Evolutionary conservation across 2,797 vertebrate species (phyloP), one percentile per base, ranked within the genome.

Genomic region (Periparus ater): DNA sequence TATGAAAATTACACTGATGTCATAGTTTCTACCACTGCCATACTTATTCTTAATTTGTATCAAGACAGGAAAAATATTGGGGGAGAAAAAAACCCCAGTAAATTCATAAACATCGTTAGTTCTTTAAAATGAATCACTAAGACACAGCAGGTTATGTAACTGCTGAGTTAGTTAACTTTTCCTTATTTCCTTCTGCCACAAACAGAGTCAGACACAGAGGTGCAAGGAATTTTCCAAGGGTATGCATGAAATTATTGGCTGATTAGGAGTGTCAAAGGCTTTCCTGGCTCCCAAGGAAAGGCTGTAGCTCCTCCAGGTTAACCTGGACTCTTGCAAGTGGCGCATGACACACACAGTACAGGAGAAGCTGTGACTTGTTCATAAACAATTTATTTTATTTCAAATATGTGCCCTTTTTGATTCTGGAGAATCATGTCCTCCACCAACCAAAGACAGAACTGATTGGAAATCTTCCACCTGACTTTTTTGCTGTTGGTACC

Each of bases 401-500:
- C 96, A 95, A 96, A 94, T 94, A 98, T 97, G 97, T 98, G 97
- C 97, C 98, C 96, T 97, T 98, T 94, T 97, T 95, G 92, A 96
- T 96, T 96, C 91, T 96, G 97, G 91, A 96, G 94, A 93, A 97
- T 88, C 89, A 65, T 36, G 85, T 96, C 90, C 91, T 97, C 96
- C 93, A 94, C 74, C 88, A 96, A 96, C 93, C 97, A 94, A 87
- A 97, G 88, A 96, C 70, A 92, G 85, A 96, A 89, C 78, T 57
- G 83, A 95, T 83, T 72, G 87, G 91, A 96, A 93, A 95, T 91
- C 74, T 90, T 94, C 88, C 74, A 95, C 77, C 85, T 94, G 92
- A 86, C 86, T 95, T 89, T 79, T 90, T 88, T 88, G 80, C 74
- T 92, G 76, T 83, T 73, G 90, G 65, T 38, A 83, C 70, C 73